Base-by-base conservation (phyloP, 2,888 invertebrate genomes). In the Xestobium rufovillosum region DNA sequence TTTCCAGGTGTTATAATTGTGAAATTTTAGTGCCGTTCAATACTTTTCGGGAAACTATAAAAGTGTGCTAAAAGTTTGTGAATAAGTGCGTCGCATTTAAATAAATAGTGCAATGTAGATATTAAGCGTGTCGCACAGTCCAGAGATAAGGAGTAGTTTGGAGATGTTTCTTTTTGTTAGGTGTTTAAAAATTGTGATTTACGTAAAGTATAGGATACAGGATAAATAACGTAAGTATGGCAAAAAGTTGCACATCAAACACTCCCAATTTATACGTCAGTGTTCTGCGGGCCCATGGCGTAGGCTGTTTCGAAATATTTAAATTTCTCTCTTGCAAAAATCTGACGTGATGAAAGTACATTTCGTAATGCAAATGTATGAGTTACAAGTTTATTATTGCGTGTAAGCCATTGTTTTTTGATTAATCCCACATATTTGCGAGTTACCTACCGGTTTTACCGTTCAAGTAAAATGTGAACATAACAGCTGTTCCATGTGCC, bases 301-400 rank as follows among this genome's bases (percentile, higher is more conserved):
- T 19, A 19, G 23, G 44, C 36, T 41, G 42, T 52, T 51, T 52
- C 51, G 53, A 52, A 51, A 52, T 48, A 44, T 46, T 48, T 39
- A 45, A 52, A 47, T 51, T 50, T 52, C 47, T 34, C 46, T 50
- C 42, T 51, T 52, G 42, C 44, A 47, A 34, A 45, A 44, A 49
- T 42, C 41, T 32, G 34, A 31, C 31, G 33, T 10, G 29, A 27
- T 33, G 11, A 23, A 26, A 26, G 23, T 13, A 14, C 11, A 14
- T 19, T 19, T 19, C 23, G 23, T n/a, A 19, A 19, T 19, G 6
- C 23, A n/a, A n/a, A n/a, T n/a, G 23, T 19, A n/a, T 19, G 23
- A 6, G 23, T 19, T 6, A n/a, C 23, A n/a, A n/a, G n/a, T n/a
- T n/a, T n/a, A n/a, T n/a, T n/a, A n/a, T n/a, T n/a, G n/a, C n/a